Percentiles rank a stretch among this genome's conserved stretches.
Evolutionary conservation across 2,113 vertebrate genomes (phyloP).

Genomic region (Tinamus guttatus): DNA sequence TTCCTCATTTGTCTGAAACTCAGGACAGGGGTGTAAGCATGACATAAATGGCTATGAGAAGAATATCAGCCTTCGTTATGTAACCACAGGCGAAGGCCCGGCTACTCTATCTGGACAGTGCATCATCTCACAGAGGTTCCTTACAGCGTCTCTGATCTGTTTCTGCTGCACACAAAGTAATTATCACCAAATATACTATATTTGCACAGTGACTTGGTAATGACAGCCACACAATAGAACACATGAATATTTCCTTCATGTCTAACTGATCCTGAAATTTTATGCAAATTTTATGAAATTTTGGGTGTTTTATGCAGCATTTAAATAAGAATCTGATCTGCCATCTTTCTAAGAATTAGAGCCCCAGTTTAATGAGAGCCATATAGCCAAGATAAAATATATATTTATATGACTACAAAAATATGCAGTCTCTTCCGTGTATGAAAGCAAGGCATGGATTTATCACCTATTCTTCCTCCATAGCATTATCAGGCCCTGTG

Average conservation of each 20-base stretch:
- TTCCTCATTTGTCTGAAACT: background rate
- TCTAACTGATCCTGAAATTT: background rate
- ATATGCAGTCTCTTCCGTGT: background rate
- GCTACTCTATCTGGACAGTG: background rate
- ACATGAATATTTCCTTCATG: background rate
- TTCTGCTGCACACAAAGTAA: background rate
- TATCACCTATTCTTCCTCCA: background rate
- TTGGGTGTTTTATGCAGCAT: too few relatives aligned
- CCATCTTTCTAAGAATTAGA: background rate
- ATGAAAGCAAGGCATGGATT: background rate
- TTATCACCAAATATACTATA: background rate
- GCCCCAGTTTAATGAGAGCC: background rate
- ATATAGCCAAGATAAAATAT: background rate
- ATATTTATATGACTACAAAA: background rate
- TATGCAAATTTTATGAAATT: too few relatives aligned
- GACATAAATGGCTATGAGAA: background rate
- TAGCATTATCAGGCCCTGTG: background rate
- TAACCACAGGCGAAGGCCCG: background rate
- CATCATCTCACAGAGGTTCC: background rate
- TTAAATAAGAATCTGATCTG: background rate
- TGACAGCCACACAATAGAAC: background rate
- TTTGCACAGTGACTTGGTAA: background rate
- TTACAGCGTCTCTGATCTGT: background rate
- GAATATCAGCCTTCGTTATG: background rate
- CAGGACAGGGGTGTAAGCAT: background rate